Conservation (phyloP, 2,797 vertebrate species). For the Strix occidentalis region DNA sequence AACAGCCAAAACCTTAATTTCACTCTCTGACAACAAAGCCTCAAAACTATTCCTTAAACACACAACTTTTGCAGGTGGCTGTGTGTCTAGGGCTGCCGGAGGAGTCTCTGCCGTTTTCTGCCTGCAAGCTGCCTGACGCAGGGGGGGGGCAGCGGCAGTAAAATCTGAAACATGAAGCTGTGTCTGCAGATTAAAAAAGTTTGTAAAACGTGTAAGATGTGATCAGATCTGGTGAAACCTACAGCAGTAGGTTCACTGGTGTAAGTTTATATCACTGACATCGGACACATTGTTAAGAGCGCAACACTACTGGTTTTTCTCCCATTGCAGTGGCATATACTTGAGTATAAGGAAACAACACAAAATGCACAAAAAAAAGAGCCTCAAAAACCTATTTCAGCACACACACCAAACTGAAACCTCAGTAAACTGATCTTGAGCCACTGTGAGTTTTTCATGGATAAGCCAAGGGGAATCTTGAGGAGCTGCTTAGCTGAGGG, state of each 20-base stretch:
- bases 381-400: no score
- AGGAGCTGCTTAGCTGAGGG: neutral
- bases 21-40: constrained; percentile 21
- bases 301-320: neutral
- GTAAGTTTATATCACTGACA: neutral
- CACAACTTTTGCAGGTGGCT: constrained; percentile 25
- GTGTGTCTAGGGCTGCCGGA: neutral
- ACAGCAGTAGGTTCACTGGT: neutral
- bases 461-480: neutral
- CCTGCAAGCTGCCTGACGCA: neutral
- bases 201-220: constrained; percentile 29
- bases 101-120: neutral
- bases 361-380: neutral
- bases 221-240: constrained; percentile 8
- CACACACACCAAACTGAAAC: neutral
- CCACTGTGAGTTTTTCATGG: neutral
- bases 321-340: neutral
- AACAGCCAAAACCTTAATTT: constrained; percentile 46
- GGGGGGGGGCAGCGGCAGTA: neutral
- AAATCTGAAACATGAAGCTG: constrained; percentile 53
- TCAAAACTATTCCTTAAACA: constrained; percentile 25
- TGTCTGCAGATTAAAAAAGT: constrained; percentile 34
- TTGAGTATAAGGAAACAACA: neutral
- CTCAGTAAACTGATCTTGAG: neutral
- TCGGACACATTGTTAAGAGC: neutral